Base-by-base conservation (phyloP, 2,888 invertebrate species). In the Andricus quercusramuli region DNA sequence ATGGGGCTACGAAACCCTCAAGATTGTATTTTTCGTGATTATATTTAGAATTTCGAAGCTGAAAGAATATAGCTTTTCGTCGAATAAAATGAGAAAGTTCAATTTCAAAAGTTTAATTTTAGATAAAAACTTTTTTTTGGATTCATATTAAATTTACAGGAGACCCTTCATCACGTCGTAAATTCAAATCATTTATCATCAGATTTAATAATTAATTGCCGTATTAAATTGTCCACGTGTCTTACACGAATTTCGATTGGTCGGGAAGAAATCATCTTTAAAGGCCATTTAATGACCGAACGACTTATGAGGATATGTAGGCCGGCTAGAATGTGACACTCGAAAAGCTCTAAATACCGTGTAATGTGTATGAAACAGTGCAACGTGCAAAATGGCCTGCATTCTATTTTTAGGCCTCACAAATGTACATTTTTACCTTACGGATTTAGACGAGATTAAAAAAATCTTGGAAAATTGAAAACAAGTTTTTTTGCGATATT, bases 351-450 rank as follows among this genome's bases (percentile, higher is more conserved):
- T 74, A 74, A 56, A 68, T 64, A 64, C 62, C 13, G 25, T 64
- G 62, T 29, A 44, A 74, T 56, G 32, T 74, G 74, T 56, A 74
- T 74, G 74, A 74, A 74, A 74, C 74, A 74, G 74, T 74, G 74
- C 56, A 74, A 32, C n/a, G 56, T 74, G 56, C 56, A 13, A 51
- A 51, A 74, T 74, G 32, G 29, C 32, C 32, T 68, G 8, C 25
- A 17, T 70, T 70, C 20, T 29, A 29, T n/a, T 74, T 74, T 74
- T 29, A 70, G 74, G 32, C 56, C 32, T 64, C 17, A 29, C 13
- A 17, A 74, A 56, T 74, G 51, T 47, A 47, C 47, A 47, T 0
- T 17, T 44, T 47, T 5, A 17, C 47, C 47, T 47, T 17, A 47
- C 17, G 17, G 6, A 47, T 17, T 17, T 6, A 47, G 56, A 56